These are phyloP conservation scores for Drosophila watanabei DNA, from an alignment of 1,140 invertebrate genomes.

Conservation along the genomic window DNA sequence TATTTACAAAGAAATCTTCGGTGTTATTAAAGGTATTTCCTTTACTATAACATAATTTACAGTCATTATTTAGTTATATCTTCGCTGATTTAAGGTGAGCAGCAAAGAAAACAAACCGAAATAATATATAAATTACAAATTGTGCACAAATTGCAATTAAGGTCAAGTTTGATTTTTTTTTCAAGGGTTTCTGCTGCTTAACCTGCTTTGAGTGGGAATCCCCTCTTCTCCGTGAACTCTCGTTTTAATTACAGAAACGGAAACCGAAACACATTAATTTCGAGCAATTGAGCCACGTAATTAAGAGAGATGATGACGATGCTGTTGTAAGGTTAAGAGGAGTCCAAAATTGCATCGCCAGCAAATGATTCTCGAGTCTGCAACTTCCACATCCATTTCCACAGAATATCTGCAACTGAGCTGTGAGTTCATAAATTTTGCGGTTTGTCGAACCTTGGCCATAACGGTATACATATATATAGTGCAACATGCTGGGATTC, in stretches of 20 bases:
- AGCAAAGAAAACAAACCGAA: slow-evolving; percentile 12
- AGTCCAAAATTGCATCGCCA: slow-evolving; percentile 16
- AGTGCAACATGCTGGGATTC: slow-evolving; percentile 43
- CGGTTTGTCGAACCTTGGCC: slow-evolving; percentile 36
- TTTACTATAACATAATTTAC: neutral
- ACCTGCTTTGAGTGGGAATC: slow-evolving; percentile 36
- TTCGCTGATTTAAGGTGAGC: slow-evolving; percentile 27
- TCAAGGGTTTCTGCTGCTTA: slow-evolving; percentile 9
- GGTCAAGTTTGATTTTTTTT: slow-evolving; percentile 33
- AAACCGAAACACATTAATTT: slow-evolving; percentile 74
- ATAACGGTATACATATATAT: slow-evolving; percentile 24
- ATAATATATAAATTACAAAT: slow-evolving; percentile 45
- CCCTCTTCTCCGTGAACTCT: slow-evolving; percentile 14
- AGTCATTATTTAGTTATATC: neutral
- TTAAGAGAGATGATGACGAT: slow-evolving; percentile 52
- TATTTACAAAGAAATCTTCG: too few species aligned
- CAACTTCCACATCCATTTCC: slow-evolving; percentile 29
- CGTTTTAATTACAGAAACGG: slow-evolving; percentile 68
- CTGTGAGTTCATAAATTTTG: slow-evolving; percentile 38
- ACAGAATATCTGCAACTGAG: slow-evolving; percentile 34
- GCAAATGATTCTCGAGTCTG: slow-evolving; percentile 40
- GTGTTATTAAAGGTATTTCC: neutral
- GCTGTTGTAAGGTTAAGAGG: slow-evolving; percentile 33
- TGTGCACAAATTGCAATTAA: slow-evolving; percentile 54
- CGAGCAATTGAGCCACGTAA: slow-evolving; percentile 69